Evolutionary conservation across 2,113 vertebrate species (phyloP).

Genomic region (Uria aalge): DNA sequence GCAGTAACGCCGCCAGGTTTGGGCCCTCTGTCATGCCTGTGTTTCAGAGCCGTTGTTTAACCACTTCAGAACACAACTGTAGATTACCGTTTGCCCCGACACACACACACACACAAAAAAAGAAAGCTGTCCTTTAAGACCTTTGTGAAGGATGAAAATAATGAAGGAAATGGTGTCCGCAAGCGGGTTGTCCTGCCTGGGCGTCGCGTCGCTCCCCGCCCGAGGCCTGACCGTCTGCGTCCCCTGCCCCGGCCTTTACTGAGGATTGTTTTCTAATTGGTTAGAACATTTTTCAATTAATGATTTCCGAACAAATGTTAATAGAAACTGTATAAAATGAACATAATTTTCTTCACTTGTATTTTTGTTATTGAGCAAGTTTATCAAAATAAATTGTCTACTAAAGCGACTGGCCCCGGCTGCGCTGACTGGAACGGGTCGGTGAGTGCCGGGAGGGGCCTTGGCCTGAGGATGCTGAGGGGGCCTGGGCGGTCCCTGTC

Average conservation of each 20-base stretch:
- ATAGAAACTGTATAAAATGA: slow-evolving; percentile 82
- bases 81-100: background rate
- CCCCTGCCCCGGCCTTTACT: background rate
- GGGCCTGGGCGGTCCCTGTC: accelerated
- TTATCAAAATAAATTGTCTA: slow-evolving; percentile 89
- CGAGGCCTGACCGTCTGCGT: background rate
- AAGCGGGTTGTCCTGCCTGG: background rate
- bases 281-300: slow-evolving; percentile 77
- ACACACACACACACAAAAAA: background rate
- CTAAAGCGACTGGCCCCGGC: slow-evolving; percentile 53
- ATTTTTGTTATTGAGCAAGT: slow-evolving; percentile 88
- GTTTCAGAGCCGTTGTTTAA: background rate
- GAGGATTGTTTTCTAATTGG: slow-evolving; percentile 63
- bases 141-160: slow-evolving; percentile 67
- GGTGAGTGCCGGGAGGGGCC: background rate
- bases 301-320: slow-evolving; percentile 79
- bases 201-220: background rate
- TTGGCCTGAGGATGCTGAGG: background rate
- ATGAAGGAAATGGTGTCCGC: slow-evolving; percentile 69
- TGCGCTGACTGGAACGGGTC: background rate
- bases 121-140: slow-evolving; percentile 55
- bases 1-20: accelerated
- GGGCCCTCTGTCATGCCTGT: background rate
- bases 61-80: background rate
- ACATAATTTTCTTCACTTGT: slow-evolving; percentile 86